A percentile compares a stretch with the other conserved stretches of the same genome.
Evolutionary conservation across 2,888 invertebrate genomes (phyloP).

Genomic region (Drosophila nigritarsus): DNA sequence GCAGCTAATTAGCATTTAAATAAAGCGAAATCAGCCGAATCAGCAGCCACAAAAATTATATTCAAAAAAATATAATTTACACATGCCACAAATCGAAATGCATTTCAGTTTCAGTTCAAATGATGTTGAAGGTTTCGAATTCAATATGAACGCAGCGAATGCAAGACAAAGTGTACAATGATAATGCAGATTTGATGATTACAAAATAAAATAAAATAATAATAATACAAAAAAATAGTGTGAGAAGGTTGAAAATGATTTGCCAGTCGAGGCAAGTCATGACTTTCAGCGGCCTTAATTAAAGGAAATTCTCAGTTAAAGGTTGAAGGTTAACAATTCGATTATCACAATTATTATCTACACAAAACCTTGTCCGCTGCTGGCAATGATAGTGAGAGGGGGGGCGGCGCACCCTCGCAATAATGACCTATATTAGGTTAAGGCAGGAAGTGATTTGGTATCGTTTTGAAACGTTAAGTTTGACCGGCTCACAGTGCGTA

Average conservation of each 20-base stretch:
- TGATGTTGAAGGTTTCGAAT: constrained; percentile 50
- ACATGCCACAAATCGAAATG: constrained; percentile 1
- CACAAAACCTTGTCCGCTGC: not conserved
- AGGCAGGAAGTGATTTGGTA: constrained; percentile 49
- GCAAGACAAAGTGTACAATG: constrained; percentile 44
- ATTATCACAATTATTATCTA: not conserved
- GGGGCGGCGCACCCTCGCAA: constrained; percentile 50
- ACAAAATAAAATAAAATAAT: constrained; percentile 4
- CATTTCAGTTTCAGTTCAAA: constrained; percentile 32
- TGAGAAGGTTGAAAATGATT: constrained; percentile 26
- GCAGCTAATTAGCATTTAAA: constrained; percentile 33
- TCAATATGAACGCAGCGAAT: constrained; percentile 27
- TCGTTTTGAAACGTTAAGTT: constrained; percentile 14
- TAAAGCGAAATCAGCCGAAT: constrained; percentile 20
- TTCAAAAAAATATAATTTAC: constrained; percentile 3
- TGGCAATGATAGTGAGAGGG: not conserved
- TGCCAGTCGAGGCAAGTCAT: constrained; percentile 56
- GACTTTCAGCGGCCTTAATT: constrained; percentile 30
- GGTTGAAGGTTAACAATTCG: constrained; percentile 22
- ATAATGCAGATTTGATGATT: constrained; percentile 56
- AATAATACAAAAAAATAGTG: not conserved
- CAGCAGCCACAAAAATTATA: not conserved
- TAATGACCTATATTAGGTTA: constrained; percentile 68
- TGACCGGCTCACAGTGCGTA: constrained; percentile 52
- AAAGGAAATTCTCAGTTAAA: constrained; percentile 43